A percentile compares a stretch with the other conserved stretches of the same genome.
Conservation (phyloP, 1,140 invertebrate species). For the Andricus grossulariae region DNA sequence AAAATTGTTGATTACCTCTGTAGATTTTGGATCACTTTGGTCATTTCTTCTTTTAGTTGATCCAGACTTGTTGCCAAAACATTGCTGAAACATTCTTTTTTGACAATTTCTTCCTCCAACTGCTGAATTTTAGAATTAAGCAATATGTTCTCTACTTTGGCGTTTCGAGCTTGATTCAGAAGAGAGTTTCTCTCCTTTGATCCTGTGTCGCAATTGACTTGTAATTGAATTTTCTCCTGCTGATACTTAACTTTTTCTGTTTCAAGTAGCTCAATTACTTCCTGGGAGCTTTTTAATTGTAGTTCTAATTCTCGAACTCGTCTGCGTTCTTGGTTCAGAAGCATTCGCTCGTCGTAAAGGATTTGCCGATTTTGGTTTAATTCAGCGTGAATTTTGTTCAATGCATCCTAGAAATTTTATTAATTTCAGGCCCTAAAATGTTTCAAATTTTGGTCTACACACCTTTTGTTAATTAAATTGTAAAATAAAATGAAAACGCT, state of each 20-base stretch:
- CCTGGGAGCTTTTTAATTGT: constrained; percentile 52
- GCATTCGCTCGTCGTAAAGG: constrained; percentile 51
- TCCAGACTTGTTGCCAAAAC: not conserved
- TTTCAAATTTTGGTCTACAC: not conserved
- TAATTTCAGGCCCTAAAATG: not conserved
- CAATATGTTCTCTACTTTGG: constrained; percentile 56
- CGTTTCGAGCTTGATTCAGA: constrained; percentile 49
- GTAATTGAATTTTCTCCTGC: constrained; percentile 53
- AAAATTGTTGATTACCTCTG: not conserved
- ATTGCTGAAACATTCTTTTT: constrained; percentile 28
- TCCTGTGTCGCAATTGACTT: constrained; percentile 57
- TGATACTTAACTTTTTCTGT: constrained; percentile 61
- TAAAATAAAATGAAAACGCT: too few relatives aligned
- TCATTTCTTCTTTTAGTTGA: constrained; percentile 2
- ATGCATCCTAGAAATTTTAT: not conserved
- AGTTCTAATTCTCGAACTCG: constrained; percentile 53
- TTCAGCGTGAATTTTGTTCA: not conserved
- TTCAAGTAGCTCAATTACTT: constrained; percentile 54
- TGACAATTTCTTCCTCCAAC: constrained; percentile 47
- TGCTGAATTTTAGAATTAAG: constrained; percentile 54
- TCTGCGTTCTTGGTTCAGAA: constrained; percentile 60
- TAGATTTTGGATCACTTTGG: not conserved
- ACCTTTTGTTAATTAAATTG: not conserved
- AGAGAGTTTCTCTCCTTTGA: constrained; percentile 58
- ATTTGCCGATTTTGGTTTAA: constrained; percentile 46